These are phyloP conservation scores for Andrena chrysosceles DNA, from an alignment of 2,888 invertebrate genomes.

Conservation along the genomic window DNA sequence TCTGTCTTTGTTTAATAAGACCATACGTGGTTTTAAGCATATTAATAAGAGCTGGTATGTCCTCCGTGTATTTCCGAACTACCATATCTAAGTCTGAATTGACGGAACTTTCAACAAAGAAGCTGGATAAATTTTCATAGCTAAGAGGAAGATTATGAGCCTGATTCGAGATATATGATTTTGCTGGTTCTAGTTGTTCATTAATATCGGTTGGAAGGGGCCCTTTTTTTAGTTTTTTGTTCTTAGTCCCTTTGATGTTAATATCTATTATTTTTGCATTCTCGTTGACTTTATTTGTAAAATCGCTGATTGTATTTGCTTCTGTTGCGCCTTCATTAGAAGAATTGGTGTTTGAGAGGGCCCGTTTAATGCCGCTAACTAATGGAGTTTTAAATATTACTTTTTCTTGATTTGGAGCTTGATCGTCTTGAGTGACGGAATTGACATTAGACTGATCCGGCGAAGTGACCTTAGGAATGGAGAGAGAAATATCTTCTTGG, in stretches of 20 bases:
- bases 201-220: neutral
- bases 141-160: neutral
- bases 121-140: neutral
- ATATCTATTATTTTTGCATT: neutral
- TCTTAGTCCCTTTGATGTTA: neutral
- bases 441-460: neutral
- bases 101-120: neutral
- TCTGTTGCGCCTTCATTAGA: neutral
- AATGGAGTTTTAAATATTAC: neutral
- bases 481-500: neutral
- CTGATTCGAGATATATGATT: neutral
- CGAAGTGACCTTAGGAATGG: no score
- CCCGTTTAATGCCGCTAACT: neutral
- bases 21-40: neutral
- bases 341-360: neutral
- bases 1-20: neutral
- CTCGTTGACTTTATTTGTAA: neutral
- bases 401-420: neutral
- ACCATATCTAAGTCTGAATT: neutral
- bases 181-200: neutral
- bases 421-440: neutral
- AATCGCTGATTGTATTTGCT: neutral
- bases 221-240: neutral
- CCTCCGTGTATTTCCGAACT: neutral
- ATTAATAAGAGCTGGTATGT: neutral